Conservation (phyloP, 1,140 invertebrate genomes). For the Drosophila kohkoa region DNA sequence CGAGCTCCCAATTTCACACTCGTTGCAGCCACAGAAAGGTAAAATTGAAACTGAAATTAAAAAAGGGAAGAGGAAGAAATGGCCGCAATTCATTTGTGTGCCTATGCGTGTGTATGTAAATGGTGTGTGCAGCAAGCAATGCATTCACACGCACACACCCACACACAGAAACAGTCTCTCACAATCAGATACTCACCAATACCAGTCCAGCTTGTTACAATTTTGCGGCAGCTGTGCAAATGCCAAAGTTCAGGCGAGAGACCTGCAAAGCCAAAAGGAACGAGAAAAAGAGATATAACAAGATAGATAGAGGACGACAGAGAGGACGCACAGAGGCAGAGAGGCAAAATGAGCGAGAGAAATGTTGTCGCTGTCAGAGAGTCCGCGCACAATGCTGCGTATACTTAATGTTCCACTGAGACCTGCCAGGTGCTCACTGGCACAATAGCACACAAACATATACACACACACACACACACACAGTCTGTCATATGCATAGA, state of each 20-base stretch:
- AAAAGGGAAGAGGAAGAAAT: conserved; percentile 37
- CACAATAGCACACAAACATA: conserved; percentile 13
- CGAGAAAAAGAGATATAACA: not conserved
- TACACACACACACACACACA: conserved; percentile 4
- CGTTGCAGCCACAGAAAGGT: conserved; percentile 30
- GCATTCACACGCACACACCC: conserved; percentile 7
- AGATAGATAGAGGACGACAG: not conserved
- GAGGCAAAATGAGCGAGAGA: conserved; percentile 12
- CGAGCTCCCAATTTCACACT: not conserved
- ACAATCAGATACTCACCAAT: conserved; percentile 21
- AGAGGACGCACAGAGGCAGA: not conserved
- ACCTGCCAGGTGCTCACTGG: conserved; percentile 47
- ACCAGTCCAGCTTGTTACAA: conserved; percentile 38
- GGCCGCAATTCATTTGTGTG: conserved; percentile 28
- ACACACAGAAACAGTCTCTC: conserved; percentile 6
- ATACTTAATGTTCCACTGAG: conserved; percentile 45
- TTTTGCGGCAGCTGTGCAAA: conserved; percentile 52
- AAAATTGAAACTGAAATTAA: conserved; percentile 61
- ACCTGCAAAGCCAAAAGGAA: conserved; percentile 35
- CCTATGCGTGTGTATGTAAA: conserved; percentile 13
- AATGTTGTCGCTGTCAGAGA: conserved; percentile 25
- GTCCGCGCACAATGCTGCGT: conserved; percentile 47
- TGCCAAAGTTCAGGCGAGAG: conserved; percentile 51
- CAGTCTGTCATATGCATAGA: not conserved
- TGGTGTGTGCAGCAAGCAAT: conserved; percentile 25